phyloP scores from a whole-genome alignment of 2,888 invertebrate species.

The Rotaria socialis region DNA sequence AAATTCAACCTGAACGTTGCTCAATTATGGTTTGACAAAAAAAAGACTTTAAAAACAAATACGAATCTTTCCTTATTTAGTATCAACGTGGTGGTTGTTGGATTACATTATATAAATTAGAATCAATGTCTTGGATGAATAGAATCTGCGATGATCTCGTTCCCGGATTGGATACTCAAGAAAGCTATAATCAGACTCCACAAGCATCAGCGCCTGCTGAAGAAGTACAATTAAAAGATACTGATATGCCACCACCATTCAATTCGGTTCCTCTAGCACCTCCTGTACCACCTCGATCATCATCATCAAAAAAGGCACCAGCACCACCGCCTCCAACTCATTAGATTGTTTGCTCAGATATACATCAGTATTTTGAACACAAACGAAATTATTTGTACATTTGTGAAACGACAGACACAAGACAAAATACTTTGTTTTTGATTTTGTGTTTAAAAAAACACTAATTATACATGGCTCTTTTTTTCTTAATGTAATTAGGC shows the following conservation, averaged over 20 bases:
- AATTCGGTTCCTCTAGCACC: background rate
- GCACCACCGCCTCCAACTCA: background rate
- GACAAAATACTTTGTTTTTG: background rate
- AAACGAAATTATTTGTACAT: background rate
- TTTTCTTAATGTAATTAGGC: background rate
- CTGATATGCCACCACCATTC: background rate
- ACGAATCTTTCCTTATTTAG: background rate
- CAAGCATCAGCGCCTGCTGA: background rate
- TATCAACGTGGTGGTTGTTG: conserved; percentile 27
- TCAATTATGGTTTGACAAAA: background rate
- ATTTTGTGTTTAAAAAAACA: background rate
- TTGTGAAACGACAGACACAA: too few species aligned
- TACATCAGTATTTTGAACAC: background rate
- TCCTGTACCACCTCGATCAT: background rate
- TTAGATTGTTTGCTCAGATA: background rate
- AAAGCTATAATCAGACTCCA: background rate
- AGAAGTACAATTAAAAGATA: background rate
- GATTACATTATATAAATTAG: background rate
- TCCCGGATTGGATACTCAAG: conserved; percentile 25
- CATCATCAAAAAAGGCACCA: background rate
- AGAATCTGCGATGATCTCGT: background rate
- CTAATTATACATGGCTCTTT: background rate
- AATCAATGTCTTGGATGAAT: conserved; percentile 11
- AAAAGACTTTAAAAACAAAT: too few species aligned
- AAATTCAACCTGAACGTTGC: conserved; percentile 17